A percentile compares a stretch with the other conserved stretches of the same genome.
Evolutionary conservation across 2,888 invertebrate species (phyloP).

Genomic region (Melinaea marsaeus): DNA sequence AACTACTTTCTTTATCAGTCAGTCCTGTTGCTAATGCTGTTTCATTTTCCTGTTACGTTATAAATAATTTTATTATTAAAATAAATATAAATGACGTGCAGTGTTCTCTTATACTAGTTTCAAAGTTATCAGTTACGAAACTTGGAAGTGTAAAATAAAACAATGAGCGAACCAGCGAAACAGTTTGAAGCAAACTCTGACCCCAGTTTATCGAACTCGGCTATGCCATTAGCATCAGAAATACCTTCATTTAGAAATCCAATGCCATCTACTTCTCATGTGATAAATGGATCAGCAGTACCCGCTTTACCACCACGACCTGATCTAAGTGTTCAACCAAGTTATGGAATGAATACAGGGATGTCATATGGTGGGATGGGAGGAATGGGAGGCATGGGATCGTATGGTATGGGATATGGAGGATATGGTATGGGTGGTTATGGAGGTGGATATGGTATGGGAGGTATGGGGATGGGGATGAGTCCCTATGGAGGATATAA

Average conservation of each 20-base stretch:
- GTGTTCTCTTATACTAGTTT: background rate
- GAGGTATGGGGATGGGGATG: slow-evolving; percentile 37
- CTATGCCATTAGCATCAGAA: slow-evolving; percentile 37
- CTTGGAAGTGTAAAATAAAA: slow-evolving; percentile 14
- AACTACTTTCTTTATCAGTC: slow-evolving; percentile 1
- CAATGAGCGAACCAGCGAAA: slow-evolving; percentile 59
- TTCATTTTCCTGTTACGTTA: background rate
- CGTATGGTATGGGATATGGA: slow-evolving; percentile 34
- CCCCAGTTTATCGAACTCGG: slow-evolving; percentile 50
- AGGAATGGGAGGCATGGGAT: slow-evolving; percentile 32
- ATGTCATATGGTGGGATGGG: slow-evolving; percentile 41
- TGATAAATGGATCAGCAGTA: slow-evolving; percentile 33
- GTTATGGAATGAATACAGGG: slow-evolving; percentile 49
- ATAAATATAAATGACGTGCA: slow-evolving; percentile 3
- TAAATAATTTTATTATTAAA: background rate
- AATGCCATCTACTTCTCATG: slow-evolving; percentile 48
- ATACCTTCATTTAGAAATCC: slow-evolving; percentile 50
- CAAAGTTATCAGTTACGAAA: slow-evolving; percentile 10
- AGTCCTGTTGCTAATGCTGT: background rate
- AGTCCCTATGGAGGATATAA: slow-evolving; percentile 65
- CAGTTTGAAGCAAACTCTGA: slow-evolving; percentile 51
- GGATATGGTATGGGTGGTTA: slow-evolving; percentile 36
- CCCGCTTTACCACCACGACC: slow-evolving; percentile 62
- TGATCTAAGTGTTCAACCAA: slow-evolving; percentile 47
- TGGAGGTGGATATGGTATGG: slow-evolving; percentile 45